Evolutionary conservation across 2,113 vertebrate species (phyloP).

Genomic region (Stegostoma tigrinum): DNA sequence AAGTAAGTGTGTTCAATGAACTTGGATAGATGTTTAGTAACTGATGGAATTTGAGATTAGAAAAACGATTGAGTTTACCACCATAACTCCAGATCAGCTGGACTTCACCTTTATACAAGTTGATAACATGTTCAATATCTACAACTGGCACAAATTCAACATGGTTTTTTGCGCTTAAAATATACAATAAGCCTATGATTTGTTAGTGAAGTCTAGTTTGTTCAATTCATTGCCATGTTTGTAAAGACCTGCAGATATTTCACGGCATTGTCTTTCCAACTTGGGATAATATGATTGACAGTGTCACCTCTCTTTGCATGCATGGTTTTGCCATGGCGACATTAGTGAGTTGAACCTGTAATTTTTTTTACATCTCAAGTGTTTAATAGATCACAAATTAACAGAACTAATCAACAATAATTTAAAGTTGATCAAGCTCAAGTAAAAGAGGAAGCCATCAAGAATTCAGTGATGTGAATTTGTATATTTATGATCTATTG

Average conservation of each 20-base stretch:
- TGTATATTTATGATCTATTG: neutral
- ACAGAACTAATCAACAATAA: neutral
- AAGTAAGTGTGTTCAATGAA: neutral
- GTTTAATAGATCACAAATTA: neutral
- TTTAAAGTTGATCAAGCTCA: neutral
- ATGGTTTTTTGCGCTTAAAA: too few species aligned
- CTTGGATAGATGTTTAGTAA: neutral
- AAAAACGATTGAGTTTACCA: neutral
- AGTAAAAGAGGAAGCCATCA: neutral
- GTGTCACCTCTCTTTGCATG: neutral
- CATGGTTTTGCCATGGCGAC: neutral
- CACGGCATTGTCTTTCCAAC: neutral
- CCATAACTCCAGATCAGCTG: neutral
- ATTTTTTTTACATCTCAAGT: neutral
- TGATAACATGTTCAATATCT: neutral
- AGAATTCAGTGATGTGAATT: neutral
- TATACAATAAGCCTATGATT: too few species aligned
- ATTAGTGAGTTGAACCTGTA: neutral
- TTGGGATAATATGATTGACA: neutral
- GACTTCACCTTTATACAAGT: neutral
- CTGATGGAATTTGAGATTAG: neutral
- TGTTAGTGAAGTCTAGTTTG: neutral
- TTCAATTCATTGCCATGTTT: neutral
- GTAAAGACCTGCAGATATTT: neutral
- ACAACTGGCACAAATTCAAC: neutral